These are phyloP conservation scores for Lagopus muta DNA, from an alignment of 2,113 vertebrate genomes.

Conservation along the genomic window DNA sequence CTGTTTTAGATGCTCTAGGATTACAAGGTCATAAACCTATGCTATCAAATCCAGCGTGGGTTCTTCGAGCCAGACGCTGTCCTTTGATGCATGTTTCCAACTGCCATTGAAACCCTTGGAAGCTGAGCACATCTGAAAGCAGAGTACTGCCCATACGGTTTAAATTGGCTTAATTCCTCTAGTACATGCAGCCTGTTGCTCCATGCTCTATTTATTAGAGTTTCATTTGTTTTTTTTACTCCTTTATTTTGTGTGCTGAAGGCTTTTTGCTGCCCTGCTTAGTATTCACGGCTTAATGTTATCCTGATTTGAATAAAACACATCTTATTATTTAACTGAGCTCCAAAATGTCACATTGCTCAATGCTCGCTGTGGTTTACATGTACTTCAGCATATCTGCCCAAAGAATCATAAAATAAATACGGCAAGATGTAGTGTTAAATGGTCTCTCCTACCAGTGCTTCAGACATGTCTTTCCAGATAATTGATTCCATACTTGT, in stretches of 20 bases:
- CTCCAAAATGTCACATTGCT: slow-evolving; percentile 48
- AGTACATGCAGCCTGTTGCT: slow-evolving; percentile 59
- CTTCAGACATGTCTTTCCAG: not conserved
- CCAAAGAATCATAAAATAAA: slow-evolving; percentile 29
- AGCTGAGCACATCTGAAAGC: slow-evolving; percentile 11
- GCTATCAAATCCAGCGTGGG: slow-evolving; percentile 10
- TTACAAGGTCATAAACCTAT: slow-evolving; percentile 54
- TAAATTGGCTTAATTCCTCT: slow-evolving; percentile 68
- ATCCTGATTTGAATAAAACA: slow-evolving; percentile 54
- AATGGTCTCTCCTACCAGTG: not conserved
- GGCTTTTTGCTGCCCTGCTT: slow-evolving; percentile 58
- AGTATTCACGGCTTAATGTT: slow-evolving; percentile 40
- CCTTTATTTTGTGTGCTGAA: slow-evolving; percentile 57
- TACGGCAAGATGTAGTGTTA: not conserved
- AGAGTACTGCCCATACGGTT: slow-evolving; percentile 40
- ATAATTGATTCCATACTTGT: not conserved
- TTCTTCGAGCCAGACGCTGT: slow-evolving; percentile 17
- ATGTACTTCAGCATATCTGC: not conserved
- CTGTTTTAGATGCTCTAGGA: slow-evolving; percentile 25
- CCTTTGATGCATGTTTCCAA: slow-evolving; percentile 17
- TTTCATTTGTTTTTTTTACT: slow-evolving; percentile 52
- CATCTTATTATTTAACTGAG: slow-evolving; percentile 49
- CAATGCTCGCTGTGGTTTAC: slow-evolving; percentile 23
- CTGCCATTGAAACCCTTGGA: slow-evolving; percentile 4
- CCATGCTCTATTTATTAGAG: slow-evolving; percentile 64